A percentile compares a stretch with the other conserved stretches of the same genome.
phyloP scores from a whole-genome alignment of 2,113 vertebrate genomes.

The Astur gentilis region DNA sequence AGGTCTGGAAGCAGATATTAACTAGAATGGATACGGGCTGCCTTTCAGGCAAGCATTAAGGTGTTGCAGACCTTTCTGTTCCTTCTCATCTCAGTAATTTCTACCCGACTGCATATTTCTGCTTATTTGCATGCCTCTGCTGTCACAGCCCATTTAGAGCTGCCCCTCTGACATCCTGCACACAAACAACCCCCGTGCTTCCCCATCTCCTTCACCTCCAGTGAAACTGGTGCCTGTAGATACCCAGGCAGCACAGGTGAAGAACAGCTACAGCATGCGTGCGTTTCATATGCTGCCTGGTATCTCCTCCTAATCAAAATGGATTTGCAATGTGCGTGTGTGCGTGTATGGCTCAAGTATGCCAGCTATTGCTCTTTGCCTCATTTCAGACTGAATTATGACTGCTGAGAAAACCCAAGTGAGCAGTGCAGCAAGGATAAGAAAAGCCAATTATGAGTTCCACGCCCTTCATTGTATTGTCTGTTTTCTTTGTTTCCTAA shows the following conservation, averaged over 20 bases:
- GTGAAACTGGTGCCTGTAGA: not conserved
- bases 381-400: not conserved
- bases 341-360: not conserved
- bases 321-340: not conserved
- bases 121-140: not conserved
- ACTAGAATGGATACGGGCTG: not conserved
- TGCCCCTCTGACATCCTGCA: not conserved
- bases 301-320: not conserved
- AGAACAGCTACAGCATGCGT: fast-evolving
- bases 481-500: not conserved
- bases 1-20: not conserved
- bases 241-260: not conserved
- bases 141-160: not conserved
- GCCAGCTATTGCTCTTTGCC: not conserved
- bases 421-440: not conserved
- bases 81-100: not conserved
- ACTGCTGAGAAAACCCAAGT: not conserved
- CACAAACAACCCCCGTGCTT: not conserved
- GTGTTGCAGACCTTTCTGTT: not conserved
- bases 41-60: not conserved
- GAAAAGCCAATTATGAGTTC: not conserved
- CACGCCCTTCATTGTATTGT: not conserved
- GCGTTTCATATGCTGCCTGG: fast-evolving
- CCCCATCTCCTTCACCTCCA: not conserved
- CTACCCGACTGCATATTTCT: not conserved